phyloP scores from a whole-genome alignment of 2,797 vertebrate species.

The Amblyopsis hoosieri region DNA sequence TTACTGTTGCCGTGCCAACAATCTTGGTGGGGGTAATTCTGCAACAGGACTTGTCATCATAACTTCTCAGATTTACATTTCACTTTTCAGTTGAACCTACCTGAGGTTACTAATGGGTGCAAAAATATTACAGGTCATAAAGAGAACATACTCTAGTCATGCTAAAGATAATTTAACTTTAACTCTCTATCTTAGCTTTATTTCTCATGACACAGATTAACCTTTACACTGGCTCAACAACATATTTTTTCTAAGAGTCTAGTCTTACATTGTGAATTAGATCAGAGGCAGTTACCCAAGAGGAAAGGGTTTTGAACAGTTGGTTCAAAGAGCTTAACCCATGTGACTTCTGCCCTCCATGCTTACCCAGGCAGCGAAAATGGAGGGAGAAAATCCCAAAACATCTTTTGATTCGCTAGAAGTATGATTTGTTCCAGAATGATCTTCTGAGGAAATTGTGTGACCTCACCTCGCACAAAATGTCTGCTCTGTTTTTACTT shows the following conservation, averaged over 20 bases:
- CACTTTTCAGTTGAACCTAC: too few species aligned
- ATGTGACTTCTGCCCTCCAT: slow-evolving; percentile 43
- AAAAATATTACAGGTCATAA: too few species aligned
- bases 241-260: slow-evolving; percentile 3
- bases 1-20: slow-evolving; percentile 3
- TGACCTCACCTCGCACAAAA: slow-evolving; percentile 41
- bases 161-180: too few species aligned
- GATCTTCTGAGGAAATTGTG: slow-evolving; percentile 21
- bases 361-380: slow-evolving; percentile 26
- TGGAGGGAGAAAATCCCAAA: slow-evolving; percentile 19
- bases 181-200: too few species aligned
- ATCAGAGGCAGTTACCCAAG: slow-evolving; percentile 27
- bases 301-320: slow-evolving; percentile 49
- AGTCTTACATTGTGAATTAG: slow-evolving; percentile 44
- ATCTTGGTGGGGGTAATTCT: neutral
- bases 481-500: neutral
- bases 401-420: slow-evolving; percentile 42
- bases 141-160: too few species aligned
- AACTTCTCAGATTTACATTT: too few species aligned
- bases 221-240: too few species aligned
- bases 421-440: slow-evolving; percentile 20
- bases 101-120: too few species aligned
- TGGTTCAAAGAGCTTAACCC: slow-evolving; percentile 57
- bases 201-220: too few species aligned
- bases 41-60: too few species aligned